Percentiles rank a stretch among this genome's conserved stretches.
These are phyloP conservation scores for Alauda arvensis DNA, from an alignment of 2,797 vertebrate species.

Conservation along the genomic window DNA sequence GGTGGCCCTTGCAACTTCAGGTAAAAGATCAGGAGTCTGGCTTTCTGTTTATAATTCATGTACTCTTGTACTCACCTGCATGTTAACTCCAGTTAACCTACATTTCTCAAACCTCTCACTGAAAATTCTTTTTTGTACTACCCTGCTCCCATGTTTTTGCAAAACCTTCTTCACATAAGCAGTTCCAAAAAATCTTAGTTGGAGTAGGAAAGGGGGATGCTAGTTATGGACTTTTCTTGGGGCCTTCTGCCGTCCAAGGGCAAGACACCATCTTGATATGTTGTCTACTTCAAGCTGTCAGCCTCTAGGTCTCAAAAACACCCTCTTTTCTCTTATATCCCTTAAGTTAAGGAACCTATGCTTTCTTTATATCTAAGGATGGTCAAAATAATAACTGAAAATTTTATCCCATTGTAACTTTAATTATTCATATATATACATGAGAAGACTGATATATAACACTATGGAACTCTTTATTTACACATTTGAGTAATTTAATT, in stretches of 20 bases:
- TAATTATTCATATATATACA: neutral
- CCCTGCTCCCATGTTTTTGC: neutral
- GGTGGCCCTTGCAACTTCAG: neutral
- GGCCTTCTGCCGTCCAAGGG: neutral
- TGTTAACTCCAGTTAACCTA: neutral
- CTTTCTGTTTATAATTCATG: neutral
- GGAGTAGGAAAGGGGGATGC: neutral
- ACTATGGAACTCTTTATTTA: neutral
- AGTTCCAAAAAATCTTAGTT: neutral
- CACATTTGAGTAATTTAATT: neutral
- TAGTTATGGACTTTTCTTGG: neutral
- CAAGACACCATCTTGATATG: neutral
- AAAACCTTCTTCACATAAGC: neutral
- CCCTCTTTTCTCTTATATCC: neutral
- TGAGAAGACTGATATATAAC: neutral
- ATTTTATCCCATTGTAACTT: neutral
- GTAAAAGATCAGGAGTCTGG: neutral
- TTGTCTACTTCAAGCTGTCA: neutral
- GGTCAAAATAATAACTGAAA: neutral
- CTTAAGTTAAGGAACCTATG: neutral
- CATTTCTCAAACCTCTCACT: neutral
- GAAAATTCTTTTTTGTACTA: neutral
- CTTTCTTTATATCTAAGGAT: neutral
- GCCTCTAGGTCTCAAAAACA: neutral
- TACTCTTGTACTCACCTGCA: neutral